Conservation (phyloP, 2,113 vertebrate genomes). For the Ceyx cyanopectus region DNA sequence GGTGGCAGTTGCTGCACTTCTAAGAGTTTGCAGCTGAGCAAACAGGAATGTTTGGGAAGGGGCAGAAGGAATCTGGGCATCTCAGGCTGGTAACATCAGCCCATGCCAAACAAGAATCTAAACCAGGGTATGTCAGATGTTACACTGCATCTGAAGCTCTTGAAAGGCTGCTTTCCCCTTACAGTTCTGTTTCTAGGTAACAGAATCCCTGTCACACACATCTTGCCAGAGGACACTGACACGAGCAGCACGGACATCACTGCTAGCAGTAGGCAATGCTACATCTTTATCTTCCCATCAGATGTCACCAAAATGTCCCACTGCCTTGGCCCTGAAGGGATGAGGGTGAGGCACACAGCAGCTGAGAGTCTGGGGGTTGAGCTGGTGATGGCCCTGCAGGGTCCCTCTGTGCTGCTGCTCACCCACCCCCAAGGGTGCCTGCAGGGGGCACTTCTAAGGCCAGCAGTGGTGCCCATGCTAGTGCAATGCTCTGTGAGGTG, state of each 20-base stretch:
- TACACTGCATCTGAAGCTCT: background rate
- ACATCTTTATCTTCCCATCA: background rate
- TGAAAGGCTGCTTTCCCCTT: background rate
- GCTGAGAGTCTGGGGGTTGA: background rate
- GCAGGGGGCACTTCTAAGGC: background rate
- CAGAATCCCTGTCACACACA: background rate
- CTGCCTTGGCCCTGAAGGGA: background rate
- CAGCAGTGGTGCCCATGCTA: background rate
- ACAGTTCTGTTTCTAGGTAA: background rate
- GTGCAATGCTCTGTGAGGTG: background rate
- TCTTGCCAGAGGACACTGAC: background rate
- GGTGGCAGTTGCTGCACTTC: background rate
- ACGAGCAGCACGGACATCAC: background rate
- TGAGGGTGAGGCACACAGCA: fast-evolving
- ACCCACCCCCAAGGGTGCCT: background rate
- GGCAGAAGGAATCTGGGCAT: background rate
- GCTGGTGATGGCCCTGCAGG: background rate
- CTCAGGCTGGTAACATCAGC: background rate
- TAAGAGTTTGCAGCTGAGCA: background rate
- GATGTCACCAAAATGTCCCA: background rate
- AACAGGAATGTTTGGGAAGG: background rate
- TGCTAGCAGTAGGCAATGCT: background rate
- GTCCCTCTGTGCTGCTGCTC: background rate
- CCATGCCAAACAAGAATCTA: background rate
- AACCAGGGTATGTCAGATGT: background rate